phyloP scores from a whole-genome alignment of 2,888 invertebrate species.

The Tetranychus piercei region DNA sequence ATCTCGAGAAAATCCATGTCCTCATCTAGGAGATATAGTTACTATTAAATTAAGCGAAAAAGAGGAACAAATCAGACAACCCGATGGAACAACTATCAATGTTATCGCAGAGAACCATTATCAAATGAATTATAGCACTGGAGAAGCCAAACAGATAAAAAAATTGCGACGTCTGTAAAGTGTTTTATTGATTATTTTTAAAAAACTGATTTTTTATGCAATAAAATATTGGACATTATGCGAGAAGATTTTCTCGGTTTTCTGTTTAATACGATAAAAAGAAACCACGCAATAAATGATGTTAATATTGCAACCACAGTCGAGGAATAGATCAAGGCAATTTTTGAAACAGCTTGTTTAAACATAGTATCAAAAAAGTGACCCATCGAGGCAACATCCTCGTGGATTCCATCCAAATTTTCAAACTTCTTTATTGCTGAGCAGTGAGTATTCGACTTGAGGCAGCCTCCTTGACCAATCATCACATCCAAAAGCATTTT shows the following conservation, averaged over 20 bases:
- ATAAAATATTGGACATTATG: background rate
- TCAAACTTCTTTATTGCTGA: background rate
- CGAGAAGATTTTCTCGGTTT: background rate
- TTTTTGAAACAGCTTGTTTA: background rate
- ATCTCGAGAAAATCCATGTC: slow-evolving; percentile 89
- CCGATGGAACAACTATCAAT: slow-evolving; percentile 57
- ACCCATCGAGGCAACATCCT: background rate
- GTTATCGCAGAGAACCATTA: slow-evolving; percentile 83
- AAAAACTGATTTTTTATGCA: background rate
- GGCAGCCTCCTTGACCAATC: background rate
- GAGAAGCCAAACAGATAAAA: slow-evolving; percentile 87
- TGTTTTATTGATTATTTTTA: background rate
- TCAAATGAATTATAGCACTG: slow-evolving; percentile 94
- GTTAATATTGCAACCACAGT: background rate
- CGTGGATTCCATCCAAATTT: background rate
- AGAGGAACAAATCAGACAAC: slow-evolving; percentile 64
- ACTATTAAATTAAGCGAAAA: slow-evolving; percentile 87
- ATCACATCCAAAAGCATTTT: background rate
- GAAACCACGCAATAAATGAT: background rate
- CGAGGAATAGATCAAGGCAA: background rate
- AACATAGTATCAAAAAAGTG: background rate
- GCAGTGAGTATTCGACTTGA: background rate
- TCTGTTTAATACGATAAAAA: background rate
- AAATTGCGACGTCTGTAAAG: slow-evolving; percentile 48
- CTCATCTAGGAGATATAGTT: slow-evolving; percentile 85